Evolutionary conservation across 1,140 invertebrate genomes (phyloP).

Genomic region (Drosophila ironensis): DNA sequence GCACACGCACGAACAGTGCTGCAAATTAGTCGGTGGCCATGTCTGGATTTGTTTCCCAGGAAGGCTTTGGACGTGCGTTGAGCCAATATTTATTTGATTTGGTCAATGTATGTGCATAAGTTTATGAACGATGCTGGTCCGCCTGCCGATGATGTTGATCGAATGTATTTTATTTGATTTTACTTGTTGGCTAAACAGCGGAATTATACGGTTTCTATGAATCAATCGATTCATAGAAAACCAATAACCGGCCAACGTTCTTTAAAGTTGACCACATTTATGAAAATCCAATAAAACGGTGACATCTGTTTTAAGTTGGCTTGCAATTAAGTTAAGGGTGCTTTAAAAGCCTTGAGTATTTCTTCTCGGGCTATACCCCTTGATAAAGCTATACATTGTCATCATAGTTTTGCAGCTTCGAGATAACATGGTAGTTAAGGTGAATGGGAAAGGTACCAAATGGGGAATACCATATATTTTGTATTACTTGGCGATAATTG

Average conservation of each 20-base stretch:
- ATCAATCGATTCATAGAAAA: no score
- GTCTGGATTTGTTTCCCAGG: neutral
- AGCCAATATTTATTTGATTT: slow-evolving; percentile 49
- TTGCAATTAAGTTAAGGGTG: slow-evolving; percentile 27
- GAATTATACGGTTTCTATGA: neutral
- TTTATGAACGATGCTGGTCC: slow-evolving; percentile 29
- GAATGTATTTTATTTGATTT: slow-evolving; percentile 39
- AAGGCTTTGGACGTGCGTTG: neutral
- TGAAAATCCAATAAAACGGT: neutral
- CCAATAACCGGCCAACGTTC: no score
- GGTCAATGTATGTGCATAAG: slow-evolving; percentile 30
- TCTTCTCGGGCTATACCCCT: neutral
- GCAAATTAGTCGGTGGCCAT: slow-evolving; percentile 60
- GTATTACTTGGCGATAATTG: no score
- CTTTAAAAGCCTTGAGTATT: neutral
- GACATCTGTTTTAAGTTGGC: neutral
- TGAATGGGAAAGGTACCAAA: no score
- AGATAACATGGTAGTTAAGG: neutral
- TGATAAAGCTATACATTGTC: slow-evolving; percentile 3
- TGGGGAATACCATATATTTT: no score
- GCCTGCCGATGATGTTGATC: slow-evolving; percentile 60
- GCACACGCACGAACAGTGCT: slow-evolving; percentile 66
- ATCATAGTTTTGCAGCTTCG: neutral
- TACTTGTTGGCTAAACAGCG: slow-evolving; percentile 17
- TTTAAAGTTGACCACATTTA: neutral